phyloP scores from a whole-genome alignment of 2,113 vertebrate species.

The Bufo bufo region DNA sequence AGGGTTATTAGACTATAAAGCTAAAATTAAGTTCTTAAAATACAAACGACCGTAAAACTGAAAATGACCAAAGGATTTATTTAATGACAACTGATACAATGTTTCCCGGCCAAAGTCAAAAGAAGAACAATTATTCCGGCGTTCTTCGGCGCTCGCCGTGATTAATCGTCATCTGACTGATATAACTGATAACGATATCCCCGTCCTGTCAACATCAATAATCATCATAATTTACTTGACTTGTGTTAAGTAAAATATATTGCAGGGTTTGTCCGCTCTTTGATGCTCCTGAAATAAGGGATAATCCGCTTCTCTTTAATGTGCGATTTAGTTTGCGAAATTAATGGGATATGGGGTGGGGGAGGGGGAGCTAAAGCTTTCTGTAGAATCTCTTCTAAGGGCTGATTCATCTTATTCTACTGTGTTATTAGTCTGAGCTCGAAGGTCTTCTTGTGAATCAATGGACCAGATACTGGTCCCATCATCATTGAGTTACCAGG shows the following conservation, averaged over 20 bases:
- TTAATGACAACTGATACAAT: constrained; percentile 25
- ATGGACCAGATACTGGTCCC: neutral
- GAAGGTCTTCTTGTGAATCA: neutral
- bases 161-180: neutral
- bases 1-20: neutral
- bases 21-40: neutral
- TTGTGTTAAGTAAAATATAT: neutral
- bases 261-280: neutral
- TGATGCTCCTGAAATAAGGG: constrained; percentile 9
- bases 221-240: constrained; percentile 39
- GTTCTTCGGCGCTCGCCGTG: neutral
- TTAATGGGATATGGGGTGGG: neutral
- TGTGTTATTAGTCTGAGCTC: neutral
- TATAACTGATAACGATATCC: constrained; percentile 19
- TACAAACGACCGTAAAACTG: neutral
- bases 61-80: neutral
- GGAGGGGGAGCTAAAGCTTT: neutral
- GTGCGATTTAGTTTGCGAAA: constrained; percentile 9
- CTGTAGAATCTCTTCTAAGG: neutral
- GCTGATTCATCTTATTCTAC: neutral
- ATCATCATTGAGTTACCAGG: neutral
- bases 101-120: constrained; percentile 25
- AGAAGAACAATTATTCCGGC: constrained; percentile 41
- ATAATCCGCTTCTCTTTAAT: constrained; percentile 21
- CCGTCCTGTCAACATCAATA: constrained; percentile 45